Base-by-base conservation (phyloP, 1,140 invertebrate species). In the Zelostemma sp. region DNA sequence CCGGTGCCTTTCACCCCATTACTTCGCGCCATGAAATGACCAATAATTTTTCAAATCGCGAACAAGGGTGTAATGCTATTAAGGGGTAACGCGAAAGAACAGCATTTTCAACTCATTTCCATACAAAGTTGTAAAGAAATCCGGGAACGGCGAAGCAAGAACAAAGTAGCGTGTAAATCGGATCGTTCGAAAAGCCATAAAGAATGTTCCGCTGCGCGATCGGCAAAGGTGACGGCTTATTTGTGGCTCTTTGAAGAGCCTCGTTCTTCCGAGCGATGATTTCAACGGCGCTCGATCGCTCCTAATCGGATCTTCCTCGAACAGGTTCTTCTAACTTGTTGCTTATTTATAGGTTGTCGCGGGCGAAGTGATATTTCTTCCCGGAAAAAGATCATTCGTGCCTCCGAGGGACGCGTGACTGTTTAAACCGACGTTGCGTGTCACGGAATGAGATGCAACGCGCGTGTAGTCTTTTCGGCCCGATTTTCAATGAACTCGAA, bases 1-100 rank as follows among this genome's bases (percentile, higher is more conserved):
- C 68, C 56, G 57, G 47, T 56, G 53, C 62, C 62, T 64, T 58
- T 38, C 71, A 59, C 69, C 71, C 68, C 59, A 53, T 49, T 46
- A 68, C 72, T 68, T 74, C 61, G 45, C 64, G 67, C 66, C 73
- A 72, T 79, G 72, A 80, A 81, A 82, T 77, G 71, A 62, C 72
- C 74, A 80, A 59, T 76, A 64, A 80, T 81, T 81, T 83, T 80
- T 79, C 59, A 80, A 79, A 79, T 80, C 60, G 65, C 60, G 43
- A 55, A 31, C 15, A 41, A 66, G 57, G 45, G 64, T 55, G 43
- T 5, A 0, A 43, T 31, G 21, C 21, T 25, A n/a, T n/a, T n/a
- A n/a, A n/a, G n/a, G n/a, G n/a, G n/a, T n/a, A n/a, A n/a, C n/a
- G n/a, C n/a, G n/a, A n/a, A n/a, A n/a, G n/a, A n/a, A n/a, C n/a